phyloP scores from a whole-genome alignment of 2,888 invertebrate species.

The Nomada lathburiana region DNA sequence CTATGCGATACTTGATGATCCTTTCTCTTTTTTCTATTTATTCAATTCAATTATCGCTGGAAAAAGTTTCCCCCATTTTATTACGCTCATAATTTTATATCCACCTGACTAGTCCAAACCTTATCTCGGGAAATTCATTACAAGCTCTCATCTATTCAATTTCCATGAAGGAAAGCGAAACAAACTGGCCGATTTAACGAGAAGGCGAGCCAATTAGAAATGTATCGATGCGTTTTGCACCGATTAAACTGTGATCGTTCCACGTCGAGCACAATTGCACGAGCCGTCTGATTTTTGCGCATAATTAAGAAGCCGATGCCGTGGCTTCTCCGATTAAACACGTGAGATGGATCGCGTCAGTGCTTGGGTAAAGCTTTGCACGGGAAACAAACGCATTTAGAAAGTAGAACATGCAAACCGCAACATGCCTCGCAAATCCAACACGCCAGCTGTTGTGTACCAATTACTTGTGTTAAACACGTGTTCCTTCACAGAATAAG shows the following conservation, averaged over 20 bases:
- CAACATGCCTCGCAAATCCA: not conserved
- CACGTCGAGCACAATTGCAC: not conserved
- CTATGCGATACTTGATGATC: no score
- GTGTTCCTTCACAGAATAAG: not conserved
- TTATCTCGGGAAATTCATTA: not conserved
- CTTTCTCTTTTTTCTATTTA: no score
- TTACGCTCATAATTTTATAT: not conserved
- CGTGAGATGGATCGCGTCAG: not conserved
- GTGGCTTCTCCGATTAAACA: not conserved
- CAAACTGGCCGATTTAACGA: not conserved
- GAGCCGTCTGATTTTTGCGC: not conserved
- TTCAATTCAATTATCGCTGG: not conserved
- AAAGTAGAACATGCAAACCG: slow-evolving; percentile 41
- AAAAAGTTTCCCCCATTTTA: not conserved
- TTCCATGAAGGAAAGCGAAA: not conserved
- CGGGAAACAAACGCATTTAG: slow-evolving; percentile 30
- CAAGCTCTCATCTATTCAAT: not conserved
- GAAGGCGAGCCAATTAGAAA: not conserved
- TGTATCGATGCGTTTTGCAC: not conserved
- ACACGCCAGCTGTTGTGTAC: not conserved
- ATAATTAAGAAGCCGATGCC: not conserved
- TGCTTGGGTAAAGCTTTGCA: not conserved
- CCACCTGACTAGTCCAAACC: not conserved
- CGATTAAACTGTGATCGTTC: not conserved
- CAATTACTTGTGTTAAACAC: not conserved